Conservation (phyloP, 2,888 invertebrate species). For the Corbicula japonica region DNA sequence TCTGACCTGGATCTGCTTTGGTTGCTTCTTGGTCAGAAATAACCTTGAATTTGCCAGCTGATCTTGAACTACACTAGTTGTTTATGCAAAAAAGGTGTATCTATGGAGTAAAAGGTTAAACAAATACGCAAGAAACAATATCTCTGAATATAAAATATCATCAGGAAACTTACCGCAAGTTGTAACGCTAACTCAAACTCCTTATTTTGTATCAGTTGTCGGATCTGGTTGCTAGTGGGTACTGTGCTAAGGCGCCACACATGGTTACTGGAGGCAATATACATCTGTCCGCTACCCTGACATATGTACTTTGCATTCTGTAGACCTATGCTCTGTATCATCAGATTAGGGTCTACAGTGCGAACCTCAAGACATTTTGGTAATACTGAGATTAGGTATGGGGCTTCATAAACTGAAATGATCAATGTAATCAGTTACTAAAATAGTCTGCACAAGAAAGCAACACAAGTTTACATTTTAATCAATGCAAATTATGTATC, state of each 20-base stretch:
- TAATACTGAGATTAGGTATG: constrained; percentile 95
- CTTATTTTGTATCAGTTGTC: constrained; percentile 94
- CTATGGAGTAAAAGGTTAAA: too few species aligned
- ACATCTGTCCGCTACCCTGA: constrained; percentile 90
- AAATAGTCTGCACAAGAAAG: too few species aligned
- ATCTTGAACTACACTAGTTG: too few species aligned
- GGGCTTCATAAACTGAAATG: constrained; percentile 94
- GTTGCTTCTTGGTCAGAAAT: too few species aligned
- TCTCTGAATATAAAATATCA: neutral
- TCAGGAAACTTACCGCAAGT: constrained; percentile 91
- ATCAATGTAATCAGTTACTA: constrained; percentile 23
- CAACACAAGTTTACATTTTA: too few species aligned
- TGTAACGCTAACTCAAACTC: constrained; percentile 97
- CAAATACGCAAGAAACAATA: neutral
- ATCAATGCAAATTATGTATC: too few species aligned
- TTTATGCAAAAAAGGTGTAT: too few species aligned
- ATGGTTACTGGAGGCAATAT: constrained; percentile 94
- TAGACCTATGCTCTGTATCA: constrained; percentile 93
- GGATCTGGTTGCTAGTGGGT: constrained; percentile 94
- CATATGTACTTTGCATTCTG: constrained; percentile 83
- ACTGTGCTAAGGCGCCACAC: constrained; percentile 92
- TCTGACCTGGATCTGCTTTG: too few species aligned
- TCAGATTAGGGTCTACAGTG: constrained; percentile 92
- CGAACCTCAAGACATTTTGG: constrained; percentile 94
- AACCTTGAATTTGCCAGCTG: too few species aligned